These are phyloP conservation scores for Galeruca laticollis DNA, from an alignment of 2,888 invertebrate species.

Conservation along the genomic window DNA sequence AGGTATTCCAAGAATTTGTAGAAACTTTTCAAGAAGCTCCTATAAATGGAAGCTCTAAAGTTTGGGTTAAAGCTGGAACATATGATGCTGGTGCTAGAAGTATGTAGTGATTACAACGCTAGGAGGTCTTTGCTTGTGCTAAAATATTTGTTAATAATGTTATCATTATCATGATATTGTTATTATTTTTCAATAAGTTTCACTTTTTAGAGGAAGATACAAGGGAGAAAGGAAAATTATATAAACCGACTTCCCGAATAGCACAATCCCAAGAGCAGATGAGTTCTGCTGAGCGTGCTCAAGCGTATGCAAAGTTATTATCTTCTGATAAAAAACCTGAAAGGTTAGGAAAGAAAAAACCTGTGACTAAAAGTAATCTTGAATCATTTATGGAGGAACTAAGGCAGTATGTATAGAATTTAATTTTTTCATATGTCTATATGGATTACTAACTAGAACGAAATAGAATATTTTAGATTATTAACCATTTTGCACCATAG, in stretches of 20 bases:
- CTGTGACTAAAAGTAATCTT: constrained; percentile 91
- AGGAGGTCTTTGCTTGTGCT: too few species aligned
- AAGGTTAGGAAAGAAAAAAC: constrained; percentile 76
- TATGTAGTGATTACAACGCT: constrained; percentile 65
- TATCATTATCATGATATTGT: neutral
- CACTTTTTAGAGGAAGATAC: constrained; percentile 81
- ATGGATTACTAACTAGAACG: neutral
- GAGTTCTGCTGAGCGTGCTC: constrained; percentile 75
- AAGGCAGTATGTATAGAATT: constrained; percentile 79
- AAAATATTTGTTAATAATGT: too few species aligned
- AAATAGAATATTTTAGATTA: too few species aligned
- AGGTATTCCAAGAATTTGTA: constrained; percentile 97
- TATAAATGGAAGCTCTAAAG: constrained; percentile 78
- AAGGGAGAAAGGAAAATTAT: constrained; percentile 89
- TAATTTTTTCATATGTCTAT: constrained; percentile 1
- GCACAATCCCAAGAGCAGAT: constrained; percentile 69
- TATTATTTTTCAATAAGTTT: constrained; percentile 8
- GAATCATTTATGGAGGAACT: constrained; percentile 99
- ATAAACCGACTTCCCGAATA: constrained; percentile 88
- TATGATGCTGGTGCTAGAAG: constrained; percentile 95
- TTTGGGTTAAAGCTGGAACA: constrained; percentile 98
- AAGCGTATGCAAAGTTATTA: constrained; percentile 76
- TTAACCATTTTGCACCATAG: too few species aligned
- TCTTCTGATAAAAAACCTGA: constrained; percentile 77
- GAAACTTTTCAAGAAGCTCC: constrained; percentile 95